Evolutionary conservation across 2,888 invertebrate species (phyloP).

Genomic region (Agapostemon virescens): DNA sequence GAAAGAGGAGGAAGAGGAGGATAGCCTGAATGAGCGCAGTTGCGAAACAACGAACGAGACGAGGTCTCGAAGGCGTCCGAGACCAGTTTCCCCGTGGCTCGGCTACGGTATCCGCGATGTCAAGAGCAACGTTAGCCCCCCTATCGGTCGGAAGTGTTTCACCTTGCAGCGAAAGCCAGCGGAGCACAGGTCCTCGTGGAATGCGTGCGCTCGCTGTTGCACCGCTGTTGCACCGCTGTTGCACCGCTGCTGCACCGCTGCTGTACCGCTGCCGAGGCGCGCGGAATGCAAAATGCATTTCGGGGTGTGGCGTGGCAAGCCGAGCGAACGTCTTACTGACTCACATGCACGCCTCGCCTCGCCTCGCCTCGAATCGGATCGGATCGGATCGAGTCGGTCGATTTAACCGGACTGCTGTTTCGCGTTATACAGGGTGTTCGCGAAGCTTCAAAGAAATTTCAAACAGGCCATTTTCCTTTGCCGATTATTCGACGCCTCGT

Average conservation of each 20-base stretch:
- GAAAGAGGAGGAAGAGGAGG: not conserved
- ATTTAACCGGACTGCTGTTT: slow-evolving; percentile 25
- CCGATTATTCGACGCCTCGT: too few relatives aligned
- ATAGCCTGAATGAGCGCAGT: not conserved
- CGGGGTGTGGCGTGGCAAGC: slow-evolving; percentile 70
- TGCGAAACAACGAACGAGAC: not conserved
- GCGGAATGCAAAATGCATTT: slow-evolving; percentile 71
- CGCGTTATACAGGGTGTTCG: too few relatives aligned
- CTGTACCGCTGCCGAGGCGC: slow-evolving; percentile 36
- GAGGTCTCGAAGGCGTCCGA: not conserved
- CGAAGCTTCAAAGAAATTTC: too few relatives aligned
- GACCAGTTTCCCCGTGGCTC: slow-evolving; percentile 5
- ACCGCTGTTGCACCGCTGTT: slow-evolving; percentile 34
- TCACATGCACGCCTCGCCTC: slow-evolving; percentile 64
- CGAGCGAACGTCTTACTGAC: slow-evolving; percentile 73
- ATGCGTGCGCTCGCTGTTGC: slow-evolving; percentile 45
- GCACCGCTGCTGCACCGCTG: slow-evolving; percentile 33
- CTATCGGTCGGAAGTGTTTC: slow-evolving; percentile 49
- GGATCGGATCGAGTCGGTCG: slow-evolving; percentile 18
- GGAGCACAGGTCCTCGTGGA: slow-evolving; percentile 43
- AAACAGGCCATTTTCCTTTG: too few relatives aligned
- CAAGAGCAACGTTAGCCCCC: slow-evolving; percentile 8
- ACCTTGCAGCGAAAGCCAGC: slow-evolving; percentile 53
- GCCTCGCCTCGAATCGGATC: not conserved
- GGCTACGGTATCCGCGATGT: not conserved